Evolutionary conservation across 64 coral and sea anemone genomes (phyloP).

Genomic region (Orbicella faveolata): DNA sequence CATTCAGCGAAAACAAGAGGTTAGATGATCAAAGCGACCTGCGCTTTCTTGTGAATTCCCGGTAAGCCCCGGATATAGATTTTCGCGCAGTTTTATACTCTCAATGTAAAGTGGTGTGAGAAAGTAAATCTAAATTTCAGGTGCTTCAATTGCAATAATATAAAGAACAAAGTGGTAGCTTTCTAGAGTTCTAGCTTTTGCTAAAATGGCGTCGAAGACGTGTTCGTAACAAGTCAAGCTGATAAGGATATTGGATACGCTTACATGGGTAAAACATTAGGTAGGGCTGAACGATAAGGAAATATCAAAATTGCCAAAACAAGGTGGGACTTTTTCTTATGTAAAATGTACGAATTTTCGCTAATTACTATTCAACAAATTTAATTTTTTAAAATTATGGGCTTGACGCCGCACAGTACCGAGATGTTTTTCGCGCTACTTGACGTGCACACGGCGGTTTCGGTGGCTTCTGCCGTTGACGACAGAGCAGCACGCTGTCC

Average conservation of each 20-base stretch:
- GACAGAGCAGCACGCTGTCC: too few species aligned
- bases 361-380: background rate
- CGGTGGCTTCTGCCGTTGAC: too few species aligned
- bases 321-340: background rate
- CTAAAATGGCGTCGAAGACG: background rate
- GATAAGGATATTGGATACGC: background rate
- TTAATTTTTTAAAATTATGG: background rate
- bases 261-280: background rate
- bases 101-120: background rate
- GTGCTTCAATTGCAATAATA: constrained; percentile 5
- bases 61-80: background rate
- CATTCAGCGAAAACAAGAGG: background rate
- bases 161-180: background rate
- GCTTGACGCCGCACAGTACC: background rate
- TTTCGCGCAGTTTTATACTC: background rate
- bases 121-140: background rate
- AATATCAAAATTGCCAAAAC: background rate
- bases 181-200: background rate
- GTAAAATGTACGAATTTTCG: background rate
- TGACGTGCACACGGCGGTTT: too few species aligned
- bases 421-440: background rate
- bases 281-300: background rate
- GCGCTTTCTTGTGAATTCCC: background rate
- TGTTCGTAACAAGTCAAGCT: background rate
- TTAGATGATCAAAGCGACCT: background rate